Evolutionary conservation across 1,140 invertebrate genomes (phyloP).

Genomic region (Temnothorax nylanderi): DNA sequence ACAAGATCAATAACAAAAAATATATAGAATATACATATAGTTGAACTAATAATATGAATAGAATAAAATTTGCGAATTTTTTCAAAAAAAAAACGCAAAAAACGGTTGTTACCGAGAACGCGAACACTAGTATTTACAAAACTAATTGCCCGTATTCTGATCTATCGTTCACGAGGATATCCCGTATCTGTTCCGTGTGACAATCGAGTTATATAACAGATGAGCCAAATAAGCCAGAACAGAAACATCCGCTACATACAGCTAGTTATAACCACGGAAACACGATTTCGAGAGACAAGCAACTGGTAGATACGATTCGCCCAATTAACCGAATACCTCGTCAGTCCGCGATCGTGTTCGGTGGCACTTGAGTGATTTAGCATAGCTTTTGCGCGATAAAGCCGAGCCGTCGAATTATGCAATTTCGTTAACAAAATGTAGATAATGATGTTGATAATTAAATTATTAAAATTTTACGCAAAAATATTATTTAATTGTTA

Average conservation of each 20-base stretch:
- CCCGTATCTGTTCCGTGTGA: constrained; percentile 29
- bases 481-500: neutral
- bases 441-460: no score
- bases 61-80: constrained; percentile 3
- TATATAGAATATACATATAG: neutral
- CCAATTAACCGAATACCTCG: constrained; percentile 55
- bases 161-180: constrained; percentile 36
- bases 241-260: constrained; percentile 37
- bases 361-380: constrained; percentile 55
- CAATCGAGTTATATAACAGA: constrained; percentile 49
- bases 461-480: neutral
- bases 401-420: constrained; percentile 3
- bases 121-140: constrained; percentile 27
- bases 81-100: neutral
- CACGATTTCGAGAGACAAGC: constrained; percentile 50
- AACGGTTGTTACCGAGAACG: neutral
- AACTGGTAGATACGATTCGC: constrained; percentile 49
- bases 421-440: neutral
- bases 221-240: constrained; percentile 53
- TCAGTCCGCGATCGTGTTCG: constrained; percentile 40
- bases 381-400: constrained; percentile 27
- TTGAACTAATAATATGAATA: neutral
- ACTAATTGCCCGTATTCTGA: constrained; percentile 46
- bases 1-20: neutral
- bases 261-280: constrained; percentile 48